phyloP scores from a whole-genome alignment of 2,797 vertebrate genomes.

The Rhinophrynus dorsalis region DNA sequence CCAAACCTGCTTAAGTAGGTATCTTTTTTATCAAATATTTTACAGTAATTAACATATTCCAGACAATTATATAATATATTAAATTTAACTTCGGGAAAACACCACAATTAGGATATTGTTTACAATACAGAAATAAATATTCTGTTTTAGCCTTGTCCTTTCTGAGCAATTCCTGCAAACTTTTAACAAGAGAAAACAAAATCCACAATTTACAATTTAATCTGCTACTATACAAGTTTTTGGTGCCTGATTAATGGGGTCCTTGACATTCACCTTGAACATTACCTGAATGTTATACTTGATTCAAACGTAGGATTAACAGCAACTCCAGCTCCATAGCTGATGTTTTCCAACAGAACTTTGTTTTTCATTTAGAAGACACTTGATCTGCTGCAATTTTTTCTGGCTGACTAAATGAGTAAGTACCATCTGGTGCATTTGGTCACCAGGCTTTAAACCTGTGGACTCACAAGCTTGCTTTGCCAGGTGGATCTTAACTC shows the following conservation, averaged over 20 bases:
- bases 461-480: constrained; percentile 56
- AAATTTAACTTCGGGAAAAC: constrained; percentile 15
- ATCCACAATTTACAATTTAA: constrained; percentile 9
- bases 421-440: constrained; percentile 60
- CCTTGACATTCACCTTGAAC: constrained; percentile 38
- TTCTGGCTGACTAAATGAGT: constrained; percentile 61
- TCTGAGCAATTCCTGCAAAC: constrained; percentile 4
- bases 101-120: neutral
- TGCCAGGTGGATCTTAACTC: constrained; percentile 59
- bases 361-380: constrained; percentile 44
- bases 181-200: constrained; percentile 4
- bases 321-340: constrained; percentile 48
- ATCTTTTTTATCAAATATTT: no score
- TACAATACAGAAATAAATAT: neutral
- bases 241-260: constrained; percentile 26
- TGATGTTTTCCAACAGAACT: constrained; percentile 45
- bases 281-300: constrained; percentile 10
- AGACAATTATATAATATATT: neutral
- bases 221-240: constrained; percentile 22
- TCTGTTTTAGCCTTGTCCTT: neutral
- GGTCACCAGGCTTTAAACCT: constrained; percentile 62
- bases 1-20: no score
- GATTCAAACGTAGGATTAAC: constrained; percentile 43
- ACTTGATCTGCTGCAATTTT: constrained; percentile 56
- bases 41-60: neutral